These are phyloP conservation scores for Hippocampus comes DNA, from an alignment of 2,113 vertebrate genomes.

Conservation along the genomic window DNA sequence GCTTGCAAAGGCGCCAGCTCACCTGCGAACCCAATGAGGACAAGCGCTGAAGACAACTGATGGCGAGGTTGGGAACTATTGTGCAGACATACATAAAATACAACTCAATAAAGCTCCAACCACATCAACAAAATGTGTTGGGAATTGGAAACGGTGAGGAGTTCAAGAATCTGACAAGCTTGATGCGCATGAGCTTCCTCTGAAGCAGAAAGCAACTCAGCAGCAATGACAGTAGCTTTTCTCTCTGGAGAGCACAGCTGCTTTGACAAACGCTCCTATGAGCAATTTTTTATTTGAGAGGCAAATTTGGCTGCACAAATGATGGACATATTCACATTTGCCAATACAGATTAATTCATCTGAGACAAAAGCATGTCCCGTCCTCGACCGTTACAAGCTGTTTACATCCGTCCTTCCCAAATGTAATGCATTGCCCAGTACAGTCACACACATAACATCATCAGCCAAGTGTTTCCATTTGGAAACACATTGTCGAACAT, in stretches of 20 bases:
- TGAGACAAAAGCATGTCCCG: slow-evolving; percentile 12
- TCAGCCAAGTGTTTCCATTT: slow-evolving; percentile 26
- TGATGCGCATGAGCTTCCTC: slow-evolving; percentile 31
- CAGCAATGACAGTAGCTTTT: slow-evolving; percentile 11
- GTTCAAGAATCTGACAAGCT: slow-evolving; percentile 22
- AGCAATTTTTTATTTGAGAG: slow-evolving; percentile 28
- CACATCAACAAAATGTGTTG: not conserved
- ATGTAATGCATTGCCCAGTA: slow-evolving; percentile 19
- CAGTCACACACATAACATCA: slow-evolving; percentile 15
- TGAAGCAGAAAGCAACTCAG: slow-evolving; percentile 18
- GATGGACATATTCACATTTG: slow-evolving; percentile 11
- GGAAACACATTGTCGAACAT: slow-evolving; percentile 1
- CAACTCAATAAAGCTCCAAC: not conserved
- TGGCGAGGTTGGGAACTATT: too few relatives aligned
- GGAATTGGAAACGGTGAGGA: slow-evolving; percentile 35
- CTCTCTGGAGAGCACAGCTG: slow-evolving; percentile 56
- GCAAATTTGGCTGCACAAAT: slow-evolving; percentile 16
- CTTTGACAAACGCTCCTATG: slow-evolving; percentile 22
- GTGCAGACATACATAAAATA: not conserved
- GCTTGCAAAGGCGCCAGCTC: too few relatives aligned
- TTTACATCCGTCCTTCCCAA: slow-evolving; percentile 29
- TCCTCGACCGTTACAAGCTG: slow-evolving; percentile 3
- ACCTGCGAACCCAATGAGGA: too few relatives aligned
- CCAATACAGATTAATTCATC: slow-evolving; percentile 13
- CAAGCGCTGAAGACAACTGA: too few relatives aligned